A percentile compares a stretch with the other conserved stretches of the same genome.
Conservation (phyloP, 2,888 invertebrate genomes). For the Aricia artaxerxes region DNA sequence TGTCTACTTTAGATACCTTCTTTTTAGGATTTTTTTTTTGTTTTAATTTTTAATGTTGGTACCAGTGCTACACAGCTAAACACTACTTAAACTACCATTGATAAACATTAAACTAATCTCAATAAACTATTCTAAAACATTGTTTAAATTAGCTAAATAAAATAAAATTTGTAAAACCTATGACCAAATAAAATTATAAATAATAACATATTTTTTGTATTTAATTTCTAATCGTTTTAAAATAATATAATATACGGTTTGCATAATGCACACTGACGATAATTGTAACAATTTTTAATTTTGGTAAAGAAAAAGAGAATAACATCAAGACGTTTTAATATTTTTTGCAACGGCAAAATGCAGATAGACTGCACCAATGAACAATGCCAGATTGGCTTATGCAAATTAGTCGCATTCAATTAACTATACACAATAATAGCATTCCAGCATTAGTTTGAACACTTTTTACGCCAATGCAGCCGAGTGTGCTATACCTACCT, state of each 20-base stretch:
- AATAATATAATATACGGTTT: too few relatives aligned
- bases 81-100: neutral
- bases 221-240: too few relatives aligned
- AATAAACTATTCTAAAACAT: neutral
- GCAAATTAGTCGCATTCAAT: neutral
- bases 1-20: neutral
- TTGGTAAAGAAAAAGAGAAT: too few relatives aligned
- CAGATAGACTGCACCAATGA: neutral
- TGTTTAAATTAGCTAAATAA: constrained; percentile 1
- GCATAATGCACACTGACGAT: too few relatives aligned
- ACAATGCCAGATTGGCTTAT: neutral
- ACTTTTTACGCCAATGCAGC: neutral
- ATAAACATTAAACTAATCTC: neutral
- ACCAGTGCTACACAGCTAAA: neutral
- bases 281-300: too few relatives aligned
- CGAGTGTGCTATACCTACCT: neutral
- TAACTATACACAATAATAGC: neutral
- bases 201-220: too few relatives aligned
- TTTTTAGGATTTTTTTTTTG: neutral
- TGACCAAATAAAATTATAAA: neutral
- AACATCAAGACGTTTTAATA: neutral
- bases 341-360: neutral
- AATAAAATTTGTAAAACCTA: neutral
- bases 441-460: neutral
- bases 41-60: neutral